Evolutionary conservation across 2,113 vertebrate species (phyloP), one percentile per base, ranked within the genome.

Genomic region (Diphyllodes magnificus): DNA sequence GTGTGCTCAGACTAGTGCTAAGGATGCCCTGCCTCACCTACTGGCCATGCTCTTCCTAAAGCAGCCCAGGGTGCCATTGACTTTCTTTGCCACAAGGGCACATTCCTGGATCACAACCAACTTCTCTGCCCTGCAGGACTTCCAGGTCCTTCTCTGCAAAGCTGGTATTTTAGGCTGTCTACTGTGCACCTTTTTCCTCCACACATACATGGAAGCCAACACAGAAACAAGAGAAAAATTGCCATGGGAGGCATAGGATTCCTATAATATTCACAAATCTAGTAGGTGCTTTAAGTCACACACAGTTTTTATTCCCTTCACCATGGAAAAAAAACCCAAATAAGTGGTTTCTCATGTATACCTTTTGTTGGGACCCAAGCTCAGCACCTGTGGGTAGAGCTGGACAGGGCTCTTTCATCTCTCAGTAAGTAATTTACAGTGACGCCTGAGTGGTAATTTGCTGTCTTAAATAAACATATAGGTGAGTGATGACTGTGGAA

Each of bases 381-480:
- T 85, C 54, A 50, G 70, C 45, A 50, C 23, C 71, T 37, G 22
- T n/a, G 68, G 28, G n/a, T 35, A 88, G 35, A 80, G 54, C 35
- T 4, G 2, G 23, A 42, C 61, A 51, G 42, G 19, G 16, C 27
- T 57, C 45, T 88, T 91, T 86, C 47, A n/a, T n/a, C 47, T 81
- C 66, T 77, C 40, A 11, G 54, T 45, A 80, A 88, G 60, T 59
- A 79, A 78, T 51, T 86, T 90, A 83, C 21, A 0, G 45, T 42
- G 50, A 90, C 31, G 69, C 30, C 66, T 54, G 79, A 90, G 61
- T 39, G 37, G 59, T 82, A 86, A 59, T 70, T 92, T 96, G 37
- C 39, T 65, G 13, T 35, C 53, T 80, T 82, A 92, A 97, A 95
- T 42, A 96, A 95, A 91, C 68, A 70, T 37, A 91, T 75, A 93